Evolutionary conservation across 2,888 invertebrate species (phyloP).

Genomic region (Lithophane socia): DNA sequence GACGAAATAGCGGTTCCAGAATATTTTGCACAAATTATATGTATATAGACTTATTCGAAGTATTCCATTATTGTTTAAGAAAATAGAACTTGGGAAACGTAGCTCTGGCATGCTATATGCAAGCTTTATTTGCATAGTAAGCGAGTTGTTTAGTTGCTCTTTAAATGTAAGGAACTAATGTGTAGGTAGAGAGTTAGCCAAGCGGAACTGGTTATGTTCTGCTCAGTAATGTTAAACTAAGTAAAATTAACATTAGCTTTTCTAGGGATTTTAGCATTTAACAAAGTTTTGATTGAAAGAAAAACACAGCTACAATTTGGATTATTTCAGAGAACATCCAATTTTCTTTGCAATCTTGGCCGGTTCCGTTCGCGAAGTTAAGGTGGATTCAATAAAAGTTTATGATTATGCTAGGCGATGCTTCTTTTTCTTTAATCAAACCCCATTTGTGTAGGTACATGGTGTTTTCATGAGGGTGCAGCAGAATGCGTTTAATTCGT

Average conservation of each 20-base stretch:
- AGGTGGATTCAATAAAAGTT: conserved; percentile 52
- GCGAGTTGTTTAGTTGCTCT: conserved; percentile 79
- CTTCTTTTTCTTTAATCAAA: conserved; percentile 56
- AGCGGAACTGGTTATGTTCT: conserved; percentile 76
- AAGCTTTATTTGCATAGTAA: conserved; percentile 81
- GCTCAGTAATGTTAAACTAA: conserved; percentile 70
- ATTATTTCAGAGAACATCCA: conserved; percentile 37
- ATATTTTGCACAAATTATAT: conserved; percentile 57
- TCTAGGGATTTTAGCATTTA: conserved; percentile 35
- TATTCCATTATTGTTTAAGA: conserved; percentile 64
- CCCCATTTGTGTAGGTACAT: conserved; percentile 55
- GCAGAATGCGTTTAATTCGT: conserved; percentile 90
- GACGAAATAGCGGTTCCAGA: conserved; percentile 56
- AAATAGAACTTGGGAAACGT: conserved; percentile 70
- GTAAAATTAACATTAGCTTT: conserved; percentile 67
- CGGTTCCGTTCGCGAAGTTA: conserved; percentile 42
- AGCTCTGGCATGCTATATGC: conserved; percentile 72
- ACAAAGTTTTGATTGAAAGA: conserved; percentile 52
- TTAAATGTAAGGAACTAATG: conserved; percentile 79
- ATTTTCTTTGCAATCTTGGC: conserved; percentile 42
- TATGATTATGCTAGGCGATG: conserved; percentile 34
- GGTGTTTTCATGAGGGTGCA: conserved; percentile 85
- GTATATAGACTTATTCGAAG: conserved; percentile 52
- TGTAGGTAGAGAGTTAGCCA: conserved; percentile 75
- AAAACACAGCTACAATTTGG: conserved; percentile 43